A percentile compares a stretch with the other conserved stretches of the same genome.
Conservation (phyloP, 2,888 invertebrate genomes). For the Cataglyphis cursor region DNA sequence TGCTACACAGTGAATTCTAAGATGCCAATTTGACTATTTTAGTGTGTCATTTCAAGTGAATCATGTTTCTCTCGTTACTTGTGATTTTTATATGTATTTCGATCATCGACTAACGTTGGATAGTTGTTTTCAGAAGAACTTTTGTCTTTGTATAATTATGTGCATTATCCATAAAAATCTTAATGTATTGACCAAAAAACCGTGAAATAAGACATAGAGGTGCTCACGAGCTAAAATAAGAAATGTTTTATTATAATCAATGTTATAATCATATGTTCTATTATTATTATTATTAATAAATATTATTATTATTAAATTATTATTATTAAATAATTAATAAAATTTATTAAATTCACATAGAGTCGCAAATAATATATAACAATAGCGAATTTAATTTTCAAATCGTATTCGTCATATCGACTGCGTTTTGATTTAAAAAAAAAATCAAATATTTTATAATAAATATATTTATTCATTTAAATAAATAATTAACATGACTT, state of each 20-base stretch:
- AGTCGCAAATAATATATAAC: background rate
- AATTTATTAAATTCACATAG: background rate
- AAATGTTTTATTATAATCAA: constrained; percentile 6
- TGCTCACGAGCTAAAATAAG: constrained; percentile 11
- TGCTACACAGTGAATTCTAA: background rate
- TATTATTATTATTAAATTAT: too few relatives aligned
- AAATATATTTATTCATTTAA: background rate
- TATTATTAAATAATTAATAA: background rate
- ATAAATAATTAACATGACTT: background rate
- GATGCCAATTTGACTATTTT: background rate
- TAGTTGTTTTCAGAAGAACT: background rate
- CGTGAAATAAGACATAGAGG: constrained; percentile 32
- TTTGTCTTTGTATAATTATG: background rate
- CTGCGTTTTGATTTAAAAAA: background rate
- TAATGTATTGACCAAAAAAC: constrained; percentile 17
- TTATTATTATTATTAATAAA: constrained; percentile 15
- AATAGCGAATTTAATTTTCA: background rate
- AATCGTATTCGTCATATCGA: background rate
- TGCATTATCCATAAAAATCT: background rate
- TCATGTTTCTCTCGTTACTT: background rate
- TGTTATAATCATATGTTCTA: background rate
- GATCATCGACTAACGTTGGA: background rate
- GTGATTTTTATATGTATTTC: background rate
- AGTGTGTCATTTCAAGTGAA: background rate
- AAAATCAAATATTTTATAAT: background rate